Conservation (phyloP, 2,113 vertebrate genomes). For the Oreochromis aureus region DNA sequence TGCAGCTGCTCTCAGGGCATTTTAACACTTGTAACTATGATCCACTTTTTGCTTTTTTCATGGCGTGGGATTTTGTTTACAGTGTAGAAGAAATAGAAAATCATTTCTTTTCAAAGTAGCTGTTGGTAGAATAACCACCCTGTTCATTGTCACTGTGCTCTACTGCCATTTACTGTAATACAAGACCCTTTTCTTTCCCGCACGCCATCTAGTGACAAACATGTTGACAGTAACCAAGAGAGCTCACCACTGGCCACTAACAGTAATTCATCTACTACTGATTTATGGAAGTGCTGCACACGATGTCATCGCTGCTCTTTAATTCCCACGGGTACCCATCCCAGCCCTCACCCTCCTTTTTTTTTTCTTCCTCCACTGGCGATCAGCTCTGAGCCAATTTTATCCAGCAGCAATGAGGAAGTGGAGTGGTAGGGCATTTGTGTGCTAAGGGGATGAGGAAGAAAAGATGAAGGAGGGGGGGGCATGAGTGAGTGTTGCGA, state of each 20-base stretch:
- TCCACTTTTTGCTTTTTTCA: background rate
- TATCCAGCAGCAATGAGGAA: slow-evolving; percentile 10
- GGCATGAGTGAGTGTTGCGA: background rate
- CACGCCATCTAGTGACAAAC: slow-evolving; percentile 4
- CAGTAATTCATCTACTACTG: slow-evolving; percentile 23
- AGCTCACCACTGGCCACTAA: background rate
- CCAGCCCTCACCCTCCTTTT: background rate
- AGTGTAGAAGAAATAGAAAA: background rate
- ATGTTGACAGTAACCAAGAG: slow-evolving; percentile 20
- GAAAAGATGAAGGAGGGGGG: background rate
- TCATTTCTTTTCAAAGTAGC: background rate
- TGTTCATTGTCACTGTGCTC: background rate
- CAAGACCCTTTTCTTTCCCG: background rate
- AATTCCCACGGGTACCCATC: slow-evolving; percentile 47
- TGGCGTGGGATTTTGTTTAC: background rate
- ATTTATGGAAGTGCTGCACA: slow-evolving; percentile 32
- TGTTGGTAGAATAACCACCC: background rate
- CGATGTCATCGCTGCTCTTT: background rate
- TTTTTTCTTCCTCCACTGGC: background rate
- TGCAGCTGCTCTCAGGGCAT: background rate
- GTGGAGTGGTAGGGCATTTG: background rate
- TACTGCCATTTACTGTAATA: background rate
- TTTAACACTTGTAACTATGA: background rate
- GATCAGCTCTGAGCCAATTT: background rate
- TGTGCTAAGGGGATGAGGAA: background rate